A percentile compares a stretch with the other conserved stretches of the same genome.
Conservation (phyloP, 2,797 vertebrate genomes). For the Helicolenus hilgendorfi region DNA sequence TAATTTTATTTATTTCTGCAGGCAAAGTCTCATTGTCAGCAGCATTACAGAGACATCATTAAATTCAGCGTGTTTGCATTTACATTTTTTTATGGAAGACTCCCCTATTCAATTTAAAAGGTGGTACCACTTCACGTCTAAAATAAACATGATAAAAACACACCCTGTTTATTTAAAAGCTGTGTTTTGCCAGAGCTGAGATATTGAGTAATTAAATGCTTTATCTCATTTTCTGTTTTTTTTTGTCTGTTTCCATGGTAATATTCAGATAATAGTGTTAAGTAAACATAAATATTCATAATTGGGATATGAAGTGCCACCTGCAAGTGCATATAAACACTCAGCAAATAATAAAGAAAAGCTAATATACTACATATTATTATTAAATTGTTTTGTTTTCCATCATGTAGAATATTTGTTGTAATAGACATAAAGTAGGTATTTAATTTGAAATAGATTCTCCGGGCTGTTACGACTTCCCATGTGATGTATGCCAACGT, state of each 20-base stretch:
- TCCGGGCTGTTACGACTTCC: constrained; percentile 52
- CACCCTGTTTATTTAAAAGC: constrained; percentile 12
- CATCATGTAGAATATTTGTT: constrained; percentile 13
- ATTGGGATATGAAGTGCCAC: neutral
- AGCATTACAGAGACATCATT: constrained; percentile 48
- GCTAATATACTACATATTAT: neutral
- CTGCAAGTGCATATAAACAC: neutral
- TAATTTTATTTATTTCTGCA: constrained; percentile 64
- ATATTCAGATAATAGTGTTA: constrained; percentile 1
- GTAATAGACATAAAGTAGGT: constrained; percentile 45
- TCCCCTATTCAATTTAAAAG: constrained; percentile 41
- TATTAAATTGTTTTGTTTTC: neutral
- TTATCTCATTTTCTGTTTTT: constrained; percentile 4
- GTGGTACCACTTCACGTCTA: neutral
- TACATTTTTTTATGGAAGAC: constrained; percentile 41
- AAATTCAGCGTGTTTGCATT: constrained; percentile 40
- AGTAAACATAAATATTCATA: neutral
- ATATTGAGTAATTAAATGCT: neutral
- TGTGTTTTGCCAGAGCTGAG: constrained; percentile 3
- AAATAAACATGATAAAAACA: constrained; percentile 36
- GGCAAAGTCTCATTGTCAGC: constrained; percentile 68
- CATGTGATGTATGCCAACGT: constrained; percentile 77
- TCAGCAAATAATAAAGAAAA: neutral
- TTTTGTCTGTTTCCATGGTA: constrained; percentile 23
- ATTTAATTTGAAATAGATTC: constrained; percentile 74